Evolutionary conservation across 2,797 vertebrate genomes (phyloP).

Genomic region (Leptodactylus fallax): DNA sequence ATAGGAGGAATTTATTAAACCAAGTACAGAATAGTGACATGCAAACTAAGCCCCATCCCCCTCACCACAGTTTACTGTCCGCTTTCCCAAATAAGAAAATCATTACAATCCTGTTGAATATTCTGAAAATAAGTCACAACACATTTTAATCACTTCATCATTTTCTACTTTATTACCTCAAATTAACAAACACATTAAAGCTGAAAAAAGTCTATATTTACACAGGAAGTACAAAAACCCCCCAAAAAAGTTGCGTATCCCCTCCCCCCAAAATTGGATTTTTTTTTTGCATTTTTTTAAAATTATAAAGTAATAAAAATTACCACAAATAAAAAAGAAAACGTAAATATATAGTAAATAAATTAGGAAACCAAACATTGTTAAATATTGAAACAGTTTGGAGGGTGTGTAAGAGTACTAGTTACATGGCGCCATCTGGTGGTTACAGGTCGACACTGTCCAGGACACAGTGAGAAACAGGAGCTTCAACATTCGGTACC

Average conservation of each 20-base stretch:
- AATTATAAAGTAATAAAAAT: constrained; percentile 87
- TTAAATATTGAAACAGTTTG: constrained; percentile 70
- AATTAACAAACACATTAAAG: constrained; percentile 87
- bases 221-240: constrained; percentile 88
- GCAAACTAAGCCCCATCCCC: too few relatives aligned
- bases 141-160: constrained; percentile 73
- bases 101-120: not conserved
- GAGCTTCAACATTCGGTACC: constrained; percentile 54
- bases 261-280: constrained; percentile 47
- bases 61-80: too few relatives aligned
- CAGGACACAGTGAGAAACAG: constrained; percentile 58
- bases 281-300: constrained; percentile 72
- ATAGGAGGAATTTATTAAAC: too few relatives aligned
- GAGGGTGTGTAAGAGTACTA: constrained; percentile 63
- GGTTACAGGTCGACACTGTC: constrained; percentile 61
- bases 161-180: constrained; percentile 89
- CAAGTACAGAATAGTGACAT: too few relatives aligned
- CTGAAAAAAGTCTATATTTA: constrained; percentile 87
- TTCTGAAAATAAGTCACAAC: not conserved
- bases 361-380: constrained; percentile 79
- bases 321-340: constrained; percentile 82
- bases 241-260: constrained; percentile 79
- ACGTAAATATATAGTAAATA: constrained; percentile 77
- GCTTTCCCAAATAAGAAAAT: too few relatives aligned
- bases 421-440: constrained; percentile 69